Conservation (phyloP, 2,797 vertebrate genomes). For the Ammospiza maritima region DNA sequence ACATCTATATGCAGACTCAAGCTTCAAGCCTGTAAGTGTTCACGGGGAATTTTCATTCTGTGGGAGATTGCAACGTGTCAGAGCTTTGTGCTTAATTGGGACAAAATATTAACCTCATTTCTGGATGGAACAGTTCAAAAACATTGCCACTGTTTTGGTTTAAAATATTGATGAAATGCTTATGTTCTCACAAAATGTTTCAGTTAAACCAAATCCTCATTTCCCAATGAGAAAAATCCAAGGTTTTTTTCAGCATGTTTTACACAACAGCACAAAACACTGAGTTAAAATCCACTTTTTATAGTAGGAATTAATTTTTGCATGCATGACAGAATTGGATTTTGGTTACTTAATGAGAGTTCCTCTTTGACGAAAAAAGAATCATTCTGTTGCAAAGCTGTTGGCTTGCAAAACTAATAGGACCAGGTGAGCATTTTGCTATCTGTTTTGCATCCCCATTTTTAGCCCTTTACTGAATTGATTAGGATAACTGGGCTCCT, state of each 20-base stretch:
- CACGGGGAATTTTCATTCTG: neutral
- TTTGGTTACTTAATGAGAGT: neutral
- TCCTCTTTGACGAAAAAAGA: neutral
- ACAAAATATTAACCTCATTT: conserved; percentile 39
- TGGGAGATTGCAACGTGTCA: neutral
- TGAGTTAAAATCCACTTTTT: conserved; percentile 24
- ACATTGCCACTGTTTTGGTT: neutral
- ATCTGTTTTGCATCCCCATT: neutral
- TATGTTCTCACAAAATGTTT: conserved; percentile 39
- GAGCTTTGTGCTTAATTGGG: conserved; percentile 34
- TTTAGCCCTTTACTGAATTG: neutral
- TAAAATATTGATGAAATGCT: conserved; percentile 65
- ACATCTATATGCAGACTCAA: neutral
- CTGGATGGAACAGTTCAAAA: conserved; percentile 39
- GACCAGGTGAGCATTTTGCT: neutral
- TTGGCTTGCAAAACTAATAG: neutral
- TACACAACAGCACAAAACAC: neutral
- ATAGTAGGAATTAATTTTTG: conserved; percentile 24
- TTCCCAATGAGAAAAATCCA: conserved; percentile 20
- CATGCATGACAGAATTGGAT: neutral
- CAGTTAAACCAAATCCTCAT: conserved; percentile 36
- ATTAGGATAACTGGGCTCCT: neutral
- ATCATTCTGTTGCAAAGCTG: neutral
- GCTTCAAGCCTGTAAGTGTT: neutral
- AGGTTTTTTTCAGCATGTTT: neutral